Evolutionary conservation across 2,888 invertebrate species (phyloP).

Genomic region (Sphaerophoria taeniata): DNA sequence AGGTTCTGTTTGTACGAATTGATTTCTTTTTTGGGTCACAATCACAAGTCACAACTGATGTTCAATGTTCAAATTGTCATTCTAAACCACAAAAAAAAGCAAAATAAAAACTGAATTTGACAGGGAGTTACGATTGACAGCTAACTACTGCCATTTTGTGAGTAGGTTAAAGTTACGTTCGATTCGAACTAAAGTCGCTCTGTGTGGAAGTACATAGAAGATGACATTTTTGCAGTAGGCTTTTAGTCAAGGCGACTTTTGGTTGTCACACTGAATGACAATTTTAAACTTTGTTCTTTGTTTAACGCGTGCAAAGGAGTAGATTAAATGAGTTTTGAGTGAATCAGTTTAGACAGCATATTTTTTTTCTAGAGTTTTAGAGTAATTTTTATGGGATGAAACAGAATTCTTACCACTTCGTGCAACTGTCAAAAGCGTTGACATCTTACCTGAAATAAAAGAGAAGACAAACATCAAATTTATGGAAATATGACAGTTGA

Average conservation of each 20-base stretch:
- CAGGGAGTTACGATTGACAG: conserved; percentile 56
- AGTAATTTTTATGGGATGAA: too few species aligned
- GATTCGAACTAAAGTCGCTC: conserved; percentile 7
- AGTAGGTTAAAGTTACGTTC: conserved; percentile 45
- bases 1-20: conserved; percentile 36
- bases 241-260: conserved; percentile 29
- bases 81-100: conserved; percentile 15
- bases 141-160: not conserved
- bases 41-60: conserved; percentile 63
- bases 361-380: not conserved
- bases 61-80: conserved; percentile 40
- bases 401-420: too few species aligned
- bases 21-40: not conserved
- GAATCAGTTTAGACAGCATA: not conserved
- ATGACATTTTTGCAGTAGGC: conserved; percentile 44
- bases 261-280: conserved; percentile 21
- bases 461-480: too few species aligned
- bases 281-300: conserved; percentile 27
- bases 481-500: too few species aligned
- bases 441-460: too few species aligned
- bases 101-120: conserved; percentile 22
- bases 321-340: not conserved
- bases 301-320: not conserved
- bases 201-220: conserved; percentile 20
- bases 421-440: too few species aligned